phyloP scores from a whole-genome alignment of 1,140 invertebrate genomes.

The Lucilia sericata region DNA sequence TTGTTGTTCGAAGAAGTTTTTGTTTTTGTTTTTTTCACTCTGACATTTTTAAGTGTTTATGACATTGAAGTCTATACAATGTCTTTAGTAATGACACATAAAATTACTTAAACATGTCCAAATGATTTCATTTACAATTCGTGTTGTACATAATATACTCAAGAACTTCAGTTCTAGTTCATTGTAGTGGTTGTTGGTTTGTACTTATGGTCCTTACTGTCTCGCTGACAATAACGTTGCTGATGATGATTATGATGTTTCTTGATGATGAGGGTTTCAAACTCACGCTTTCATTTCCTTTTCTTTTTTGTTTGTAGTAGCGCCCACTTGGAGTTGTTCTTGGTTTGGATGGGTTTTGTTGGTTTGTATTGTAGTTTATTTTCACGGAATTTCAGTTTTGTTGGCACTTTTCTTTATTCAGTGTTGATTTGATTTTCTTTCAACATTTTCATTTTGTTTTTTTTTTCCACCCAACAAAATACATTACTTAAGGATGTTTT shows the following conservation, averaged over 20 bases:
- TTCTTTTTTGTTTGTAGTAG: slow-evolving; percentile 9
- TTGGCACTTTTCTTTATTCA: slow-evolving; percentile 11
- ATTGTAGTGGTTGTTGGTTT: not conserved
- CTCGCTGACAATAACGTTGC: not conserved
- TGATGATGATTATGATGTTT: slow-evolving; percentile 11
- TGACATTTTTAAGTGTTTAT: slow-evolving; percentile 41
- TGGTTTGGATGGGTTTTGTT: not conserved
- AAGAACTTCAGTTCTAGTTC: too few relatives aligned
- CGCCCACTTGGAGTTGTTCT: slow-evolving; percentile 17
- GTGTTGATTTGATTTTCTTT: slow-evolving; percentile 20
- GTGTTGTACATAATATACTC: too few relatives aligned
- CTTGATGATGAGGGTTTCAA: slow-evolving; percentile 25
- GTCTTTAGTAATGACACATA: slow-evolving; percentile 36
- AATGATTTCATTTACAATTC: slow-evolving; percentile 39
- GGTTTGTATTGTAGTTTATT: not conserved
- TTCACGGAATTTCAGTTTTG: slow-evolving; percentile 9
- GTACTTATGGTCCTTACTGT: not conserved
- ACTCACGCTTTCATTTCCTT: too few relatives aligned
- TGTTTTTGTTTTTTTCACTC: not conserved
- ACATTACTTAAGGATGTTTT: not conserved
- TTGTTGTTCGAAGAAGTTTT: not conserved
- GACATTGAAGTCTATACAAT: slow-evolving; percentile 41
- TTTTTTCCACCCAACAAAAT: not conserved
- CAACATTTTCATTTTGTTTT: not conserved
- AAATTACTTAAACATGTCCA: slow-evolving; percentile 43